Evolutionary conservation across 2,113 vertebrate species (phyloP).

Genomic region (Bungarus multicinctus): DNA sequence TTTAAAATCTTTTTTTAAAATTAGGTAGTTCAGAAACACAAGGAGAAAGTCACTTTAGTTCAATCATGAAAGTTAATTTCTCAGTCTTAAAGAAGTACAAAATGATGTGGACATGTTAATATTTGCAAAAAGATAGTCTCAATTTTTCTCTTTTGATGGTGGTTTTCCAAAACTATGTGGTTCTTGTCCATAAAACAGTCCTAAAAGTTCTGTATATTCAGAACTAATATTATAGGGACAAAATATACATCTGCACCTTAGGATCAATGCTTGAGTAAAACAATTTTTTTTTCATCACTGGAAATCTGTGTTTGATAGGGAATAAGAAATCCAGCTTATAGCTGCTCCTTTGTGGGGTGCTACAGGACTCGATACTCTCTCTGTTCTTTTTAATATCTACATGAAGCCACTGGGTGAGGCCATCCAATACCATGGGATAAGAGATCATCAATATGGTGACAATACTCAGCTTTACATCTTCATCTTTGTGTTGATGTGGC

Average conservation of each 20-base stretch:
- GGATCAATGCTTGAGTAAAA: neutral
- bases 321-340: too few species aligned
- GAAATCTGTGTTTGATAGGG: too few species aligned
- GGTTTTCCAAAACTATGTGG: neutral
- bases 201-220: neutral
- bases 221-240: neutral
- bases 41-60: neutral
- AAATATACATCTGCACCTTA: neutral
- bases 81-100: neutral
- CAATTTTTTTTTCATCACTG: neutral
- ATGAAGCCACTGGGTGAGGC: too few species aligned
- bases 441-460: too few species aligned
- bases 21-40: neutral
- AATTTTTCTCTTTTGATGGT: neutral
- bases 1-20: neutral
- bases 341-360: too few species aligned
- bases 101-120: neutral
- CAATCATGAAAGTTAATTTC: neutral
- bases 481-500: too few species aligned
- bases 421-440: too few species aligned
- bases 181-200: neutral
- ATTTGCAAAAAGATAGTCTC: neutral
- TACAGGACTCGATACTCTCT: too few species aligned
- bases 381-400: too few species aligned
- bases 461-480: too few species aligned